phyloP scores from a whole-genome alignment of 2,113 vertebrate genomes.

The Pao palembangensis region DNA sequence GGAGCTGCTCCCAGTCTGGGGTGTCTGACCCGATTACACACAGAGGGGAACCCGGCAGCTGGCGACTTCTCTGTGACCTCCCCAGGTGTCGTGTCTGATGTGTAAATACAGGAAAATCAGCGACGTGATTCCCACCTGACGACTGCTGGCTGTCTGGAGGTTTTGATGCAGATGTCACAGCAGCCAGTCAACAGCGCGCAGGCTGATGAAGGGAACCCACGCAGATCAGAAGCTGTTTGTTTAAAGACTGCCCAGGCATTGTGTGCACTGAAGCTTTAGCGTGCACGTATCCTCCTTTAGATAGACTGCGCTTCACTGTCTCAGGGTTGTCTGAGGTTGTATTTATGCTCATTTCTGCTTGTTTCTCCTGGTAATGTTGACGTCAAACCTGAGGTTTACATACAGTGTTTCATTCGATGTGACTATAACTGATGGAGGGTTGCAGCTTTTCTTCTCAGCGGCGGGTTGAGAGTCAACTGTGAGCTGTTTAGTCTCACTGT shows the following conservation, averaged over 20 bases:
- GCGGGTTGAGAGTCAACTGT: too few relatives aligned
- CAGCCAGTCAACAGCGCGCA: constrained; percentile 22
- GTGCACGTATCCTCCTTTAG: not conserved
- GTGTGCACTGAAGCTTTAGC: constrained; percentile 3
- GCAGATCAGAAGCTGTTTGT: constrained; percentile 30
- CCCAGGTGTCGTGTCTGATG: constrained; percentile 13
- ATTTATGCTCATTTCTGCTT: too few relatives aligned
- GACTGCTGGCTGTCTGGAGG: constrained; percentile 10
- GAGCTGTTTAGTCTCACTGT: too few relatives aligned
- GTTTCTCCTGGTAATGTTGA: too few relatives aligned
- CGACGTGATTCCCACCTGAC: constrained; percentile 12
- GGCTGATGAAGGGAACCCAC: too few relatives aligned
- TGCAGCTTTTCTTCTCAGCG: too few relatives aligned
- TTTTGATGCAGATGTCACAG: constrained; percentile 29
- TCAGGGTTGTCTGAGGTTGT: not conserved
- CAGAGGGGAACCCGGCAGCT: too few relatives aligned
- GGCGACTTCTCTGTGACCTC: constrained; percentile 3
- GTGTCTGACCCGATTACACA: too few relatives aligned
- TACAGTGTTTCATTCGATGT: too few relatives aligned
- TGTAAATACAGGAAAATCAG: constrained; percentile 44
- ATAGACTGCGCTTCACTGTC: too few relatives aligned
- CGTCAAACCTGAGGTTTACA: too few relatives aligned
- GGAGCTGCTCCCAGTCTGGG: constrained; percentile 5
- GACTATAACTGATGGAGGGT: too few relatives aligned
- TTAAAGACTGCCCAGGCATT: constrained; percentile 19